These are phyloP conservation scores for Mionectes olivaceus DNA, from an alignment of 2,797 vertebrate genomes.

Conservation along the genomic window DNA sequence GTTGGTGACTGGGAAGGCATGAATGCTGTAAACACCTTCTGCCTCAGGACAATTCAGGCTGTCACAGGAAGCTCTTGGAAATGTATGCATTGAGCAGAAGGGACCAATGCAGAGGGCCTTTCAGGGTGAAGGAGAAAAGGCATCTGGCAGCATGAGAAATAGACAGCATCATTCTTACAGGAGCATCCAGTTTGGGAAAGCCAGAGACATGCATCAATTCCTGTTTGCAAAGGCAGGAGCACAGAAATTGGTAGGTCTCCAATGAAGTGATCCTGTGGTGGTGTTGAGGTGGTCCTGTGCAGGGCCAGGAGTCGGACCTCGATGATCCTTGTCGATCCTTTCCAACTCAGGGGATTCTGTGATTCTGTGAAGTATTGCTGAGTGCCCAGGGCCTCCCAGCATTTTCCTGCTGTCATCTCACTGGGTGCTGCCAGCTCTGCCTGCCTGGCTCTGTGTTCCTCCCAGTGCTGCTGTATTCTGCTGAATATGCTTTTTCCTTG, in stretches of 20 bases:
- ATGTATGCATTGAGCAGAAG: not conserved
- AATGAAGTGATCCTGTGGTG: not conserved
- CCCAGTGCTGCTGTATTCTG: not conserved
- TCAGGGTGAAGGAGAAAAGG: not conserved
- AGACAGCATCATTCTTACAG: not conserved
- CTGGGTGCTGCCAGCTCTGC: not conserved
- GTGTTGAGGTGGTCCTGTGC: not conserved
- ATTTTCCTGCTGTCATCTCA: rapidly evolving
- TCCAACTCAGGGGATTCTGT: not conserved
- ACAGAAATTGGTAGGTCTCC: not conserved
- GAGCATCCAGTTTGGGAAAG: not conserved
- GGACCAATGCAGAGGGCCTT: not conserved
- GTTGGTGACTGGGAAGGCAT: not conserved
- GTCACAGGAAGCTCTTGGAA: not conserved
- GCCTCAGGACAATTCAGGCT: not conserved
- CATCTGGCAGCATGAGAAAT: not conserved
- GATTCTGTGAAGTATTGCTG: not conserved
- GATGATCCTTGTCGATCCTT: not conserved
- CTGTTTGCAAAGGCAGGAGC: not conserved
- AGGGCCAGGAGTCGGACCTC: not conserved
- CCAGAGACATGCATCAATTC: not conserved
- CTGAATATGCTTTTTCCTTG: not conserved
- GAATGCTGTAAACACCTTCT: not conserved
- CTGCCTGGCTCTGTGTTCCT: not conserved
- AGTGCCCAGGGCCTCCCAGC: not conserved